Percentiles rank a stretch among this genome's conserved stretches.
phyloP scores from a whole-genome alignment of 1,140 invertebrate genomes.

The Drosophila ercepeae region DNA sequence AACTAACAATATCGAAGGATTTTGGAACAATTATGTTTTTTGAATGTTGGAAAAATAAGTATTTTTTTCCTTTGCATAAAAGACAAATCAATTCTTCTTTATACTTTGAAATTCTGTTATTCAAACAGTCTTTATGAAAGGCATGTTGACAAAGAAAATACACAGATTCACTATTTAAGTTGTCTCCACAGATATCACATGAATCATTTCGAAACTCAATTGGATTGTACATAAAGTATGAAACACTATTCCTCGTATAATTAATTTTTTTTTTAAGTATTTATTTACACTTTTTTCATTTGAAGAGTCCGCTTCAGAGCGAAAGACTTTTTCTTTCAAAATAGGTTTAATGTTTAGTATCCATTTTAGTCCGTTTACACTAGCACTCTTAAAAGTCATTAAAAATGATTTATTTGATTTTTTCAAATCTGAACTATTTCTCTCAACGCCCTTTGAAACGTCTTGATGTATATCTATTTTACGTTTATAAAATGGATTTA shows the following conservation, averaged over 20 bases:
- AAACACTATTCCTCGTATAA: slow-evolving; percentile 14
- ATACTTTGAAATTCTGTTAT: slow-evolving; percentile 18
- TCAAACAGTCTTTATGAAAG: slow-evolving; percentile 65
- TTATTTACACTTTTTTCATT: slow-evolving; percentile 18
- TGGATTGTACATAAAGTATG: slow-evolving; percentile 44
- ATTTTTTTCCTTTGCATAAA: slow-evolving; percentile 24
- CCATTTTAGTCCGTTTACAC: background rate
- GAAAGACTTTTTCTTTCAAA: slow-evolving; percentile 22
- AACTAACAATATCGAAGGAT: slow-evolving; percentile 18
- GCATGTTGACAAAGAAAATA: slow-evolving; percentile 70
- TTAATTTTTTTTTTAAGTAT: slow-evolving; percentile 31
- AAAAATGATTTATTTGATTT: slow-evolving; percentile 35
- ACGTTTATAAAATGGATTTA: background rate
- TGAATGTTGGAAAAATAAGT: background rate
- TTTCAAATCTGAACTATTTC: background rate
- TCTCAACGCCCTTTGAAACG: too few species aligned
- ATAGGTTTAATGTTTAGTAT: slow-evolving; percentile 27
- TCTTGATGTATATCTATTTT: background rate
- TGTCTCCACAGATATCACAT: slow-evolving; percentile 59
- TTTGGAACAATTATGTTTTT: background rate
- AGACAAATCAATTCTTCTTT: slow-evolving; percentile 17
- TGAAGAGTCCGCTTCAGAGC: background rate
- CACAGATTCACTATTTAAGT: slow-evolving; percentile 43
- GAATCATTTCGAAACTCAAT: slow-evolving; percentile 66
- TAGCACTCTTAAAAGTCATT: slow-evolving; percentile 42